phyloP scores from a whole-genome alignment of 2,888 invertebrate species.

The Hirtodrosophila cameraria region DNA sequence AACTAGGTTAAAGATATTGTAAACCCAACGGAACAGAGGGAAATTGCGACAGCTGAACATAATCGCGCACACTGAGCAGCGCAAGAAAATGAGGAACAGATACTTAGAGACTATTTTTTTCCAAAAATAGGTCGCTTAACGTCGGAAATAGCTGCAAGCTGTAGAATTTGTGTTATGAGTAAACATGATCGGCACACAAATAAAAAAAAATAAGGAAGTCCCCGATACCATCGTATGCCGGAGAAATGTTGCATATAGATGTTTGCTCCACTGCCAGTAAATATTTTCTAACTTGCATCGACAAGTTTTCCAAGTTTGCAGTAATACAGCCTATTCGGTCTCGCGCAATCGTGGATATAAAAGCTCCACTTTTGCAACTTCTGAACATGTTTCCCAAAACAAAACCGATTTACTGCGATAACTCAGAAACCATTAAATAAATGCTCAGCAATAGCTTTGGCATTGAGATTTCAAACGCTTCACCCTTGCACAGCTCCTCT shows the following conservation, averaged over 20 bases:
- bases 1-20: too few species aligned
- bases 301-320: too few species aligned
- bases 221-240: too few species aligned
- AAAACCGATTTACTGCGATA: constrained; percentile 9
- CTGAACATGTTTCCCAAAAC: not conserved
- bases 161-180: not conserved
- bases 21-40: too few species aligned
- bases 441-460: constrained; percentile 1
- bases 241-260: too few species aligned
- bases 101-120: not conserved
- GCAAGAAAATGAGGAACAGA: not conserved
- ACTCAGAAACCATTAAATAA: not conserved
- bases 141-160: not conserved
- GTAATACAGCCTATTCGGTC: too few species aligned
- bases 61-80: not conserved
- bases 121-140: not conserved
- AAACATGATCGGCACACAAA: constrained; percentile 4
- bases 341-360: too few species aligned
- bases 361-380: too few species aligned
- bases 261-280: too few species aligned
- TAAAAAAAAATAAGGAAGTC: constrained; percentile 3
- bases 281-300: too few species aligned
- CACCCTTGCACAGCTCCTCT: too few species aligned
- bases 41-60: not conserved
- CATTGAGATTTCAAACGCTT: too few species aligned